Percentiles rank a stretch among this genome's conserved stretches.
phyloP scores from a whole-genome alignment of 2,113 vertebrate genomes.

The Phyllostomus hastatus region DNA sequence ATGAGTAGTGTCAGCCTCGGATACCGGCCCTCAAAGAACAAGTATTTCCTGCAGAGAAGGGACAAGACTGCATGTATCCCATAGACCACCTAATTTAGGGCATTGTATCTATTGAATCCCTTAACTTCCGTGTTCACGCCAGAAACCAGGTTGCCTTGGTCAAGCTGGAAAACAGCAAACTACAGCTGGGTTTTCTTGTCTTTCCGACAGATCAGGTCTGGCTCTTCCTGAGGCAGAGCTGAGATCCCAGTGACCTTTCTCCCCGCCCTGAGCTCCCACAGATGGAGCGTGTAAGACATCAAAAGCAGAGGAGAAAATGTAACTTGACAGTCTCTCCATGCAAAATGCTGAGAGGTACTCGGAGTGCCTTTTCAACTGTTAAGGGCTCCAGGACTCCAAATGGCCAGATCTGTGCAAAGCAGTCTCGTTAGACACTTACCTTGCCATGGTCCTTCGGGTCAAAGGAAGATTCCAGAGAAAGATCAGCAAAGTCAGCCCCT shows the following conservation, averaged over 20 bases:
- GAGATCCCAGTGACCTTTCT: not conserved
- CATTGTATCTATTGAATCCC: not conserved
- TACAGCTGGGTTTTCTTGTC: no score
- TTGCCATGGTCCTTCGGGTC: slow-evolving; percentile 1
- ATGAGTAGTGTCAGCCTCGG: no score
- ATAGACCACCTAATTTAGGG: not conserved
- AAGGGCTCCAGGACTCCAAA: not conserved
- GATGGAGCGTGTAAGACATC: not conserved
- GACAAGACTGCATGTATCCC: not conserved
- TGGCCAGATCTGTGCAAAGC: not conserved
- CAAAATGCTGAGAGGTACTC: not conserved
- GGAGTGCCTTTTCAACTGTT: not conserved
- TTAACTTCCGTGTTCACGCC: not conserved
- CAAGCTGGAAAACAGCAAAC: not conserved
- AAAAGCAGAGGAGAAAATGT: not conserved
- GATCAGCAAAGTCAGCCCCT: slow-evolving; percentile 52
- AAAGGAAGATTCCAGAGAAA: not conserved
- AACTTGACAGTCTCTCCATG: not conserved
- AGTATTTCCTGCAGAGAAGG: not conserved
- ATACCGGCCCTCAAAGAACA: not conserved
- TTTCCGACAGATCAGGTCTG: not conserved
- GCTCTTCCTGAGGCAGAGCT: not conserved
- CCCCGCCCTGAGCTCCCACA: not conserved
- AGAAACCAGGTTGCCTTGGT: not conserved
- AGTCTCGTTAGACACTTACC: not conserved